Conservation (phyloP, 2,888 invertebrate genomes). For the Microchrysa polita region DNA sequence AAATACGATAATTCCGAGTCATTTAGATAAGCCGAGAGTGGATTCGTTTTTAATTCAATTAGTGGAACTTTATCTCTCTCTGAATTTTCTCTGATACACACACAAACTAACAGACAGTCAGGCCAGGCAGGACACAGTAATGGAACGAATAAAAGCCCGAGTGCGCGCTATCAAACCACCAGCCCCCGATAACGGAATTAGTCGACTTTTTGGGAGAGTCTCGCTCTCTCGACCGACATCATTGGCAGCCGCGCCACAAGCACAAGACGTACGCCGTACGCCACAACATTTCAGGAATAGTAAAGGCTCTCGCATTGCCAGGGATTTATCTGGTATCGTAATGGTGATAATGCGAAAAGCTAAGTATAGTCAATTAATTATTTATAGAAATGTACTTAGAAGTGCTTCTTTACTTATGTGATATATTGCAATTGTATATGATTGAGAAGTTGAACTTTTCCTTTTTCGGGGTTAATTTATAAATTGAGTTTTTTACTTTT, state of each 20-base stretch:
- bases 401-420: conserved; percentile 2
- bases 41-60: conserved; percentile 50
- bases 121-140: too few relatives aligned
- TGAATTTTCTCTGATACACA: conserved; percentile 40
- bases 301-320: not conserved
- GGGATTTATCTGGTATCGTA: conserved; percentile 26
- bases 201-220: conserved; percentile 29
- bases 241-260: not conserved
- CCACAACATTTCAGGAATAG: conserved; percentile 10
- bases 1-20: conserved; percentile 49
- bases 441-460: not conserved
- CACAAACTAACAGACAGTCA: too few relatives aligned
- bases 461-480: too few relatives aligned
- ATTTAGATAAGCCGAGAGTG: conserved; percentile 50
- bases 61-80: conserved; percentile 47
- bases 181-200: conserved; percentile 47
- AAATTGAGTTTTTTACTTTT: too few relatives aligned
- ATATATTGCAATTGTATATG: conserved; percentile 11
- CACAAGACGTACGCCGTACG: too few relatives aligned
- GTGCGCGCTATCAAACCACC: not conserved
- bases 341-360: conserved; percentile 34
- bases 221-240: not conserved
- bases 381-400: conserved; percentile 38
- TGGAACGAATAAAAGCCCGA: too few relatives aligned
- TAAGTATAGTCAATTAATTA: conserved; percentile 38